Percentiles rank a stretch among this genome's conserved stretches.
Evolutionary conservation across 2,888 invertebrate species (phyloP).

Genomic region (Polydrusus cervinus): DNA sequence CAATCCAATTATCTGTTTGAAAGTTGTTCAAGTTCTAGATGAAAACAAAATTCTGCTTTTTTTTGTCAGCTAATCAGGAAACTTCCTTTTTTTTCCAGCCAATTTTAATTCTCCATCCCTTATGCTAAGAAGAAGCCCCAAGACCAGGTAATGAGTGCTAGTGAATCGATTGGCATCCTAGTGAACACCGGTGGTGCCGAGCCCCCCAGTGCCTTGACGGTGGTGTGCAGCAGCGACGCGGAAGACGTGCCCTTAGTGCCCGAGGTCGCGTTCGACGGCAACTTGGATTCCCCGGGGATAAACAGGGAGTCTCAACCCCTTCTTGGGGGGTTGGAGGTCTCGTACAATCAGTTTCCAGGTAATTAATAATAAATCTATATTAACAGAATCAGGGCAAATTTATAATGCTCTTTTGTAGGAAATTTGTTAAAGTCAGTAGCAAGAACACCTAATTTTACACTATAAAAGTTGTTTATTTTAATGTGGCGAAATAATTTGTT

Average conservation of each 20-base stretch:
- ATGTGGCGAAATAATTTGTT: too few relatives aligned
- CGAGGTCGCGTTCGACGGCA: conserved; percentile 87
- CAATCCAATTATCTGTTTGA: too few relatives aligned
- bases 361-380: too few relatives aligned
- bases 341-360: conserved; percentile 93
- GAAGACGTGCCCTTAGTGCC: conserved; percentile 87
- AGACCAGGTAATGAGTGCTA: conserved; percentile 69
- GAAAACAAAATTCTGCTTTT: too few relatives aligned
- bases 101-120: conserved; percentile 1
- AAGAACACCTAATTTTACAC: too few relatives aligned
- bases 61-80: too few relatives aligned
- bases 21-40: too few relatives aligned
- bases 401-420: too few relatives aligned
- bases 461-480: too few relatives aligned
- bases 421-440: too few relatives aligned
- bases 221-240: conserved; percentile 65
- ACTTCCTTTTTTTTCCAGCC: conserved; percentile 3
- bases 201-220: conserved; percentile 66
- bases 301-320: conserved; percentile 96
- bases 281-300: conserved; percentile 87
- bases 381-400: too few relatives aligned
- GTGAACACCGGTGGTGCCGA: conserved; percentile 67
- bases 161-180: conserved; percentile 69
- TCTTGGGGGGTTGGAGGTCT: conserved; percentile 86
- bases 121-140: conserved; percentile 14